These are phyloP conservation scores for Nomada goodeniana DNA, from an alignment of 2,888 invertebrate genomes.

Conservation along the genomic window DNA sequence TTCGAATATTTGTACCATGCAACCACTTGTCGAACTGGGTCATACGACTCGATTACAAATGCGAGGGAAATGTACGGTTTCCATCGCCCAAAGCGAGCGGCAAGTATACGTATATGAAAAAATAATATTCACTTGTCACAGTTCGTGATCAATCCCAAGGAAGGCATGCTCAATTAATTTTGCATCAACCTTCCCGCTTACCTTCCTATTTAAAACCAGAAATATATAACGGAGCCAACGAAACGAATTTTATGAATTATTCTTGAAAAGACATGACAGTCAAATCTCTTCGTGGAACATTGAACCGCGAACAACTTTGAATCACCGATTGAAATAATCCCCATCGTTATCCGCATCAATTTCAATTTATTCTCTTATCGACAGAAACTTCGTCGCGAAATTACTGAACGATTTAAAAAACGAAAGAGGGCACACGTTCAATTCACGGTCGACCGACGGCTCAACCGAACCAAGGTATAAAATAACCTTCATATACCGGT, in stretches of 20 bases:
- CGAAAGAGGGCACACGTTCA: neutral
- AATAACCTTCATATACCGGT: neutral
- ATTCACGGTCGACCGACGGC: neutral
- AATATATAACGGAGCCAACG: no score
- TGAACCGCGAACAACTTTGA: no score
- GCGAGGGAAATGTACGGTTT: neutral
- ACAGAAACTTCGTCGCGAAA: neutral
- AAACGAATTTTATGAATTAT: no score
- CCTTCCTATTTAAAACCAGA: no score
- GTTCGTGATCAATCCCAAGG: no score
- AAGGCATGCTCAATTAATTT: no score
- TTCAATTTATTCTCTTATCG: neutral
- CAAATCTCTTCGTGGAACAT: no score
- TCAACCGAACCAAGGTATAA: neutral
- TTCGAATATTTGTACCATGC: conserved; percentile 14
- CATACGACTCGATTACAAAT: conserved; percentile 13
- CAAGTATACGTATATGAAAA: neutral
- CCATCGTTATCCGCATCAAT: neutral
- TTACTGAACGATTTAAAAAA: neutral
- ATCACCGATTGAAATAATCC: no score
- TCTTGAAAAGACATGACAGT: no score
- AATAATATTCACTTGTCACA: neutral
- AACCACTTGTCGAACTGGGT: conserved; percentile 30
- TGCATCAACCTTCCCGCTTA: no score
- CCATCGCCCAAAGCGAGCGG: no score